phyloP scores from a whole-genome alignment of 2,797 vertebrate species.

The Bradypodion pumilum region DNA sequence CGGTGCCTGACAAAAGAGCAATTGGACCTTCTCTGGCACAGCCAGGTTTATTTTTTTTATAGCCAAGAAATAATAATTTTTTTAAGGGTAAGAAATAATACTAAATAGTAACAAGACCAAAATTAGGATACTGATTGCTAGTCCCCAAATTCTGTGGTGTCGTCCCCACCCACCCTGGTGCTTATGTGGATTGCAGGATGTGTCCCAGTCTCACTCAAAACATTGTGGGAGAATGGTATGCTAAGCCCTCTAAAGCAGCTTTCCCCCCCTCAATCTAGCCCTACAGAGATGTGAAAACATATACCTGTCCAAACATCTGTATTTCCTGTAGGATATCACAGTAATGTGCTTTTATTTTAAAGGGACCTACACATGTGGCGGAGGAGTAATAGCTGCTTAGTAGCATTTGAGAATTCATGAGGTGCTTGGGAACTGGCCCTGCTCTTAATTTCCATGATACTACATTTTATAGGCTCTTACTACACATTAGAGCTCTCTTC shows the following conservation, averaged over 20 bases:
- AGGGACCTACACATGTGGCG: not conserved
- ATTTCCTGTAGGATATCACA: not conserved
- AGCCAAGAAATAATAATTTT: too few species aligned
- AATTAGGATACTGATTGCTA: constrained; percentile 10
- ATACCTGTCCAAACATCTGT: not conserved
- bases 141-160: constrained; percentile 2
- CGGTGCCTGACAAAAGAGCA: not conserved
- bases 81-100: not conserved
- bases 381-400: not conserved
- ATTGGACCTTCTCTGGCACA: not conserved
- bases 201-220: not conserved
- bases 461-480: not conserved
- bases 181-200: not conserved
- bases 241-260: not conserved
- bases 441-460: not conserved
- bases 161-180: not conserved
- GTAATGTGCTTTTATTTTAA: not conserved
- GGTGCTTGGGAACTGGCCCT: not conserved
- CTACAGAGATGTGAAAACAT: not conserved
- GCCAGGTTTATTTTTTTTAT: not conserved
- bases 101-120: not conserved
- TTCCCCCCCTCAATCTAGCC: not conserved
- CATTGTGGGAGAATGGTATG: not conserved
- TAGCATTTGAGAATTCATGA: not conserved
- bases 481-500: not conserved